Evolutionary conservation across 2,113 vertebrate species (phyloP), one percentile per base, ranked within the genome.

Genomic region (Megaceryle torquata): DNA sequence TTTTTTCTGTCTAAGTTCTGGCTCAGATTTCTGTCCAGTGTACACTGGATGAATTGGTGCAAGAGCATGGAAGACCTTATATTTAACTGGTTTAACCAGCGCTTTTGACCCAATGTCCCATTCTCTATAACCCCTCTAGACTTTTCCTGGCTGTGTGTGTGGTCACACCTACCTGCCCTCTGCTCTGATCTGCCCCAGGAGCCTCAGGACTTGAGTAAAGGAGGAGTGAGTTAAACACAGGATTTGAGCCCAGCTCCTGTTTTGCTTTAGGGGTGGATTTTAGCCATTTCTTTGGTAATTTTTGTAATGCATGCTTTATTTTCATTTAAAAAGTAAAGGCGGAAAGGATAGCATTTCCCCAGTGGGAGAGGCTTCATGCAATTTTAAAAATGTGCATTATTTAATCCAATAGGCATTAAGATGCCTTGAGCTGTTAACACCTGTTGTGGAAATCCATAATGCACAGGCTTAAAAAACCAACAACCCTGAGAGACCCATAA

Each of bases 341-440:
- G 0, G 69, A 86, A 90, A 93, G 86, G 88, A 81, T 86, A 90
- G 48, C 24, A 11, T 93, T 93, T 96, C 61, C 88, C 92, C 78
- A 39, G 76, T 82, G 91, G 71, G 83, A 95, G 74, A 95, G 50
- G 43, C 88, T 94, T 95, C 92, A 96, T 96, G 91, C 88, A 96
- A 92, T 92, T 97, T 96, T 95, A 91, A 96, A 96, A 97, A 89
- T 69, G 90, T 93, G 80, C 79, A 96, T 97, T 97, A 93, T 97
- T 96, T 97, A 97, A 96, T 96, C 93, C 95, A 86, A 65, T 37
- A 94, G 95, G 88, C 89, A 94, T 95, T 96, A 93, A 90, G 92
- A 89, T 86, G 91, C 93, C 94, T 96, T 93, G 81, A 96, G 86
- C 95, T 92, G 92, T 92, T 95, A 96, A 92, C 89, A 96, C 92